These are phyloP conservation scores for Tortricodes alternella DNA, from an alignment of 2,888 invertebrate species.

Conservation along the genomic window DNA sequence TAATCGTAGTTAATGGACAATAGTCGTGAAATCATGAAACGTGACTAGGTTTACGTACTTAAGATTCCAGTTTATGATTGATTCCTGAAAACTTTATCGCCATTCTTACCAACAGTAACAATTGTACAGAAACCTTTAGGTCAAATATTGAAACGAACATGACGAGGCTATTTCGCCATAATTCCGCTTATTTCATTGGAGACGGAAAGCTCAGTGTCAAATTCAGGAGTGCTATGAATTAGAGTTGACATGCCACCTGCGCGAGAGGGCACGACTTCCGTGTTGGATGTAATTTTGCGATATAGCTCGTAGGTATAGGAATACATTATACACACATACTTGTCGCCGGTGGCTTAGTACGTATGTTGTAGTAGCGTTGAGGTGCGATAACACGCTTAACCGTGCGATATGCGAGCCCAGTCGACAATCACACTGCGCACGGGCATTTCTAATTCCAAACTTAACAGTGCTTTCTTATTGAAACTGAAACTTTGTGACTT, in stretches of 20 bases:
- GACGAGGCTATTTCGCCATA: conserved; percentile 18
- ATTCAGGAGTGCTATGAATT: conserved; percentile 23
- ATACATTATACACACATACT: conserved; percentile 32
- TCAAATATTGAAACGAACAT: background rate
- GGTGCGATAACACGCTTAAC: conserved; percentile 70
- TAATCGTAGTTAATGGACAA: background rate
- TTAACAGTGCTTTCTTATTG: conserved; percentile 14
- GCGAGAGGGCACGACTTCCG: conserved; percentile 61
- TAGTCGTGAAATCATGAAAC: conserved; percentile 18
- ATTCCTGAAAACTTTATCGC: background rate
- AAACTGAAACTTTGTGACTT: background rate
- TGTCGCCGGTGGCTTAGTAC: conserved; percentile 36
- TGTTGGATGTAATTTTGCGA: conserved; percentile 73
- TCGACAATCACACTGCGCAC: conserved; percentile 65
- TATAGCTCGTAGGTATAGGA: conserved; percentile 48
- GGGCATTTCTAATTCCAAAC: conserved; percentile 59
- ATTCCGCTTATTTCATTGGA: conserved; percentile 10
- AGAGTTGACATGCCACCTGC: conserved; percentile 47
- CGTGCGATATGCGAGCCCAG: conserved; percentile 66
- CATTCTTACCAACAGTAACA: background rate
- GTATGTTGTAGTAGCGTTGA: conserved; percentile 58
- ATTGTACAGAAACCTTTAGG: no score
- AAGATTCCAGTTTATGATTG: background rate
- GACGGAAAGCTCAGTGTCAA: conserved; percentile 19
- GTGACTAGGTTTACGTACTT: conserved; percentile 2